A percentile compares a stretch with the other conserved stretches of the same genome.
phyloP scores from a whole-genome alignment of 2,113 vertebrate species.

The Hemicordylus capensis region DNA sequence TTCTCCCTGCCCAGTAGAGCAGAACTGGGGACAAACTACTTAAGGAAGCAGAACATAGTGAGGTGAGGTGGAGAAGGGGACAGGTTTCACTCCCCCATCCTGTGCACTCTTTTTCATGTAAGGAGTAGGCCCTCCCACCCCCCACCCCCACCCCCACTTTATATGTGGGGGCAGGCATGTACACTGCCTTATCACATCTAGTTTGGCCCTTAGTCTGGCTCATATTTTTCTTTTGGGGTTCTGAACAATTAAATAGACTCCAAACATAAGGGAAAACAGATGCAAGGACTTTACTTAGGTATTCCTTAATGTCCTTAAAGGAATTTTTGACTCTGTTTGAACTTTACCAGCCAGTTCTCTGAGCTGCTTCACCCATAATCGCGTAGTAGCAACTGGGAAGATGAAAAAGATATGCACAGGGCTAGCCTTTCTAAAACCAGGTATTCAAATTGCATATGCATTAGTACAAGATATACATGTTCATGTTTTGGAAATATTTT shows the following conservation, averaged over 20 bases:
- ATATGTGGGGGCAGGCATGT: too few relatives aligned
- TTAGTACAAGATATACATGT: background rate
- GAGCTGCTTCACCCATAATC: background rate
- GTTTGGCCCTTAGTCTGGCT: too few relatives aligned
- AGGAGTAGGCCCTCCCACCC: background rate
- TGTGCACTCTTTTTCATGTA: background rate
- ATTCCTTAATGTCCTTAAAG: background rate
- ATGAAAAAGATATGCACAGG: background rate
- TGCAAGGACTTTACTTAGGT: too few relatives aligned
- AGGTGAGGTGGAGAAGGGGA: background rate
- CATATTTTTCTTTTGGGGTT: too few relatives aligned
- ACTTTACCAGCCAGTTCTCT: background rate
- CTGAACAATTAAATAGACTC: too few relatives aligned
- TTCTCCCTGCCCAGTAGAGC: background rate
- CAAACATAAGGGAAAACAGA: too few relatives aligned
- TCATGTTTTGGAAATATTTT: background rate
- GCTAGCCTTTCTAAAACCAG: too few relatives aligned
- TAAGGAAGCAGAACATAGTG: background rate
- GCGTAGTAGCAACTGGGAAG: background rate
- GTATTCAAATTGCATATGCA: too few relatives aligned
- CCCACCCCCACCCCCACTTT: too few relatives aligned
- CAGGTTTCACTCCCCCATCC: background rate
- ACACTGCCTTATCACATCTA: too few relatives aligned
- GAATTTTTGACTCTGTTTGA: background rate
- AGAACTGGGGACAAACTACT: background rate